These are phyloP conservation scores for Ypsolopha sequella DNA, from an alignment of 2,888 invertebrate species.

Conservation along the genomic window DNA sequence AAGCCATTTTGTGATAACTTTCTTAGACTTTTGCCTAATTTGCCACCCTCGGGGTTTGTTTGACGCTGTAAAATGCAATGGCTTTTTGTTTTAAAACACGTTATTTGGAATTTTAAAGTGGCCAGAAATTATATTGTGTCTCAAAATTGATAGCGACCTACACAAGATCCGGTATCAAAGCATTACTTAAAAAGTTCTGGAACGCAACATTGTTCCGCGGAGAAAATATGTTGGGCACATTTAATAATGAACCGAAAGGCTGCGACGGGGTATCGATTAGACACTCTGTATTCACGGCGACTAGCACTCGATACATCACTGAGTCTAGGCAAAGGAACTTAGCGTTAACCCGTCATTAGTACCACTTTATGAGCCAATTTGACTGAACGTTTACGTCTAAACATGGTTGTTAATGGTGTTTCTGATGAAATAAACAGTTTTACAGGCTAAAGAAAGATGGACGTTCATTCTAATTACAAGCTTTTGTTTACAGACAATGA, in stretches of 20 bases:
- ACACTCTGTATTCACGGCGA: neutral
- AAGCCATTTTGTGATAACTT: neutral
- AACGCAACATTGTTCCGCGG: neutral
- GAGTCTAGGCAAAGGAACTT: conserved; percentile 34
- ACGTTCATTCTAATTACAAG: no score
- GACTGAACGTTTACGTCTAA: conserved; percentile 45
- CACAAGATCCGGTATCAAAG: neutral
- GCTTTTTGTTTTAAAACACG: neutral
- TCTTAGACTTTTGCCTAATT: neutral
- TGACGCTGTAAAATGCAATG: neutral
- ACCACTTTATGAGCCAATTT: conserved; percentile 47
- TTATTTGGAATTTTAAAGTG: neutral
- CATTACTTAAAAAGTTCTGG: neutral
- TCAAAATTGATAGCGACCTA: neutral
- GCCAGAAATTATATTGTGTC: neutral
- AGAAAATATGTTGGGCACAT: neutral
- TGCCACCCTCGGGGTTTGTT: conserved; percentile 1
- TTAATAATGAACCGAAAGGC: neutral
- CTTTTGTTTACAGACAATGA: neutral
- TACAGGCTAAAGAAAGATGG: neutral
- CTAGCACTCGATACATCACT: conserved; percentile 27
- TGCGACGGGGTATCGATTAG: conserved; percentile 1
- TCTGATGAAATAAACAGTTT: conserved; percentile 1
- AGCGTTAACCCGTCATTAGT: conserved; percentile 40
- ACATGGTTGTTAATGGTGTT: conserved; percentile 1